Percentiles rank a stretch among this genome's conserved stretches.
Conservation (phyloP, 2,888 invertebrate genomes). For the Phlogophora meticulosa region DNA sequence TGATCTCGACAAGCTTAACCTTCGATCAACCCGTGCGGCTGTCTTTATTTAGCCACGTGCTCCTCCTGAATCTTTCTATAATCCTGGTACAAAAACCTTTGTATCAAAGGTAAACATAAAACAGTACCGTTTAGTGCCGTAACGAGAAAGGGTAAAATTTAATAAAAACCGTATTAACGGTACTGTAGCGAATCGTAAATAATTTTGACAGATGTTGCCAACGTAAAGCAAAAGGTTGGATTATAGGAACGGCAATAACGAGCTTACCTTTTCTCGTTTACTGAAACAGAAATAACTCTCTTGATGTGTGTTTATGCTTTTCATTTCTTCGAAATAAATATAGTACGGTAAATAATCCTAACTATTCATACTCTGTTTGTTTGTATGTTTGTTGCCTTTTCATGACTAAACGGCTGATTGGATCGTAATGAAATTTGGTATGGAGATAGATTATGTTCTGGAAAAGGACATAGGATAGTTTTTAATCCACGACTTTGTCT, state of each 20-base stretch:
- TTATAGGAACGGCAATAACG: slow-evolving; percentile 29
- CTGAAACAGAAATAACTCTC: slow-evolving; percentile 32
- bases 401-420: too few species aligned
- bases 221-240: slow-evolving; percentile 37
- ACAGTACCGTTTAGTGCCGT: slow-evolving; percentile 20
- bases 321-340: slow-evolving; percentile 12
- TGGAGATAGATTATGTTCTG: too few species aligned
- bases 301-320: slow-evolving; percentile 10
- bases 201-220: slow-evolving; percentile 58
- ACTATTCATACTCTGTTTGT: background rate
- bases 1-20: too few species aligned
- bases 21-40: too few species aligned
- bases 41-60: too few species aligned
- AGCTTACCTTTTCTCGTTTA: slow-evolving; percentile 42
- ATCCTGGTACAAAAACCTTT: background rate
- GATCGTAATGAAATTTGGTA: too few species aligned
- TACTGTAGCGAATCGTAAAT: slow-evolving; percentile 50
- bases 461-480: too few species aligned
- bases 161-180: slow-evolving; percentile 54
- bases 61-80: too few species aligned
- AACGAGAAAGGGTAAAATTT: slow-evolving; percentile 54
- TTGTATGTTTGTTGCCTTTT: too few species aligned
- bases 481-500: too few species aligned
- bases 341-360: background rate
- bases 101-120: slow-evolving; percentile 28